Percentiles rank a stretch among this genome's conserved stretches.
Conservation (phyloP, 2,888 invertebrate species). For the Cheilosia variabilis region DNA sequence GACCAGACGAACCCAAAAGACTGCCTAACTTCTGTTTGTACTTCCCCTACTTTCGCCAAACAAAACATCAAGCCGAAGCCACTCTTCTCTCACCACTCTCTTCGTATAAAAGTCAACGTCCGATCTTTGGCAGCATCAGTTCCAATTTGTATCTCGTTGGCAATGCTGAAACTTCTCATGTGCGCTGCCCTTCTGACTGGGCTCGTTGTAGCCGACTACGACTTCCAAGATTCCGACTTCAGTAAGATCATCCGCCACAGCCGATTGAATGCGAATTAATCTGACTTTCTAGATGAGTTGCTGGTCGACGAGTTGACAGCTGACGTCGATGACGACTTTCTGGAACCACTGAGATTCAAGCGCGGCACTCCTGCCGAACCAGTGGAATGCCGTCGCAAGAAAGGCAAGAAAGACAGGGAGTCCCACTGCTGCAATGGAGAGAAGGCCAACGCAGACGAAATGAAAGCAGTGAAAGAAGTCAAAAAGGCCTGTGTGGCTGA, state of each 20-base stretch:
- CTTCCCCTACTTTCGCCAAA: conserved; percentile 26
- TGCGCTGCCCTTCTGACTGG: conserved; percentile 52
- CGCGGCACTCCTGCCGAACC: conserved; percentile 58
- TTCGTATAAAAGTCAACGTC: conserved; percentile 53
- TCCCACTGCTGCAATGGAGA: conserved; percentile 76
- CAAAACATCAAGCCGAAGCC: background rate
- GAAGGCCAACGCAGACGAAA: conserved; percentile 58
- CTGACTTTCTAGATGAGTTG: conserved; percentile 75
- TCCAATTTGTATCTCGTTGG: conserved; percentile 35
- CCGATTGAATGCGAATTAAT: background rate
- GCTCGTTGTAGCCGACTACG: conserved; percentile 74
- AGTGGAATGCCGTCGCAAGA: conserved; percentile 59
- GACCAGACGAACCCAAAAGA: background rate
- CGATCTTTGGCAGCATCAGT: conserved; percentile 43
- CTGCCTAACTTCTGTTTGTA: background rate
- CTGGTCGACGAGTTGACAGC: conserved; percentile 74
- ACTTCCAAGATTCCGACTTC: conserved; percentile 77
- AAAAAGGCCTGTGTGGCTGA: conserved; percentile 76
- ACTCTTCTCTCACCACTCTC: no score
- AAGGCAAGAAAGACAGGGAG: conserved; percentile 64
- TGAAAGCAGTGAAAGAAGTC: conserved; percentile 59
- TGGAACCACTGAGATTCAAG: conserved; percentile 51
- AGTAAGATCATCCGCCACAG: conserved; percentile 70
- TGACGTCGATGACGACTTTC: conserved; percentile 49
- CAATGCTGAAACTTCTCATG: conserved; percentile 75